These are phyloP conservation scores for Zaprionus obscuricornis DNA, from an alignment of 2,888 invertebrate genomes.

Conservation along the genomic window DNA sequence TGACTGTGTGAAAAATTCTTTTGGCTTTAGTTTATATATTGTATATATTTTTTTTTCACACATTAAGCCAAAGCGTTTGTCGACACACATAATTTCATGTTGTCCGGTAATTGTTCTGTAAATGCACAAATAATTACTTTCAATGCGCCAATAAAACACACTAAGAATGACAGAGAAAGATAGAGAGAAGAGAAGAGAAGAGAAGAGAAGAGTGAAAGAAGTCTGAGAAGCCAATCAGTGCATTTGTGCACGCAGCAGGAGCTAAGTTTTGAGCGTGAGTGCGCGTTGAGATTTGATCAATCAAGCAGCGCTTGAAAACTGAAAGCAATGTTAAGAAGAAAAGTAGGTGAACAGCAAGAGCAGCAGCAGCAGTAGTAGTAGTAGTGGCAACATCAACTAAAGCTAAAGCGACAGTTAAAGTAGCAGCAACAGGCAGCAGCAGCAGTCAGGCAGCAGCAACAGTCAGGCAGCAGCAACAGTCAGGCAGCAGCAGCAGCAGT, in stretches of 20 bases:
- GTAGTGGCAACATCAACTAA: no score
- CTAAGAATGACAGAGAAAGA: not conserved
- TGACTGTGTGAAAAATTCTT: no score
- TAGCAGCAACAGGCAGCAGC: no score
- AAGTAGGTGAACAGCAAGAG: constrained; percentile 10
- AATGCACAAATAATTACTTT: constrained; percentile 77
- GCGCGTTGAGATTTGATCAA: constrained; percentile 65
- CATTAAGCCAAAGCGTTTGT: constrained; percentile 69
- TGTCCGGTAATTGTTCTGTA: constrained; percentile 77
- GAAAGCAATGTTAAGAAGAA: constrained; percentile 37
- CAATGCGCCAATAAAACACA: constrained; percentile 70
- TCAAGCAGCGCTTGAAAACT: constrained; percentile 52
- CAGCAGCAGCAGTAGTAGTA: constrained; percentile 25
- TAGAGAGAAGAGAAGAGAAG: not conserved
- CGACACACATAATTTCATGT: constrained; percentile 75
- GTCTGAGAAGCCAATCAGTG: constrained; percentile 50
- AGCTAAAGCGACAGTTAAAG: no score
- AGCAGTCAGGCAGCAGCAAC: constrained; percentile 12
- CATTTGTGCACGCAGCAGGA: constrained; percentile 73
- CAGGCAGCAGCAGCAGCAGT: constrained; percentile 27
- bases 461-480: constrained; percentile 36
- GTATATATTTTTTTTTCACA: constrained; percentile 53
- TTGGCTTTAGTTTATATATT: not conserved
- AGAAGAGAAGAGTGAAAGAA: constrained; percentile 9
- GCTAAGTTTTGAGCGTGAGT: constrained; percentile 34